Conservation (phyloP, 2,113 vertebrate genomes). For the Megaceryle maxima region DNA sequence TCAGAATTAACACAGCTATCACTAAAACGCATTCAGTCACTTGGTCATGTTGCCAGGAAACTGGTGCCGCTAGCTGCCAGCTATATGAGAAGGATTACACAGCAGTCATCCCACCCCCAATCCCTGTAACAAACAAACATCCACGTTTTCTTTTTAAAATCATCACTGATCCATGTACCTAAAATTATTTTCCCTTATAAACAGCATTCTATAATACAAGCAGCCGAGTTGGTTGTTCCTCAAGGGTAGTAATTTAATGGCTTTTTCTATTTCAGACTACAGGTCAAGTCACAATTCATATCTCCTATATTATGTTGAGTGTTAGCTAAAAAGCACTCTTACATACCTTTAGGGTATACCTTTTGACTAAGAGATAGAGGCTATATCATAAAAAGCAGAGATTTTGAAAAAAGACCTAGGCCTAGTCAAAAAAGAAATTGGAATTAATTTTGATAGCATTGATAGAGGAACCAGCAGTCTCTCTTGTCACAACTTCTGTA, state of each 20-base stretch:
- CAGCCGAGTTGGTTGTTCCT: neutral
- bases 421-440: neutral
- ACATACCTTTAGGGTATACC: neutral
- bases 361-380: neutral
- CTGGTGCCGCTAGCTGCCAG: neutral
- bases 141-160: neutral
- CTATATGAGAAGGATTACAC: neutral
- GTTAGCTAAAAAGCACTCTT: neutral
- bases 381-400: neutral
- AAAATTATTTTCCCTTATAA: neutral
- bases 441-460: neutral
- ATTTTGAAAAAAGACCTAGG: neutral
- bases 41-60: neutral
- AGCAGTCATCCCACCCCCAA: neutral
- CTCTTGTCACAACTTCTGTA: neutral
- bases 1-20: neutral
- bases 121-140: neutral
- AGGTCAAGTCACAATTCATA: slow-evolving; percentile 3
- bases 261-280: slow-evolving; percentile 17
- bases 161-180: neutral
- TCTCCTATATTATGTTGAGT: neutral
- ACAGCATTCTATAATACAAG: neutral
- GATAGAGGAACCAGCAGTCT: neutral
- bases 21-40: neutral
- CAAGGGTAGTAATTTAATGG: neutral